These are phyloP conservation scores for Temnothorax curvispinosus DNA, from an alignment of 1,140 invertebrate genomes.

Conservation along the genomic window DNA sequence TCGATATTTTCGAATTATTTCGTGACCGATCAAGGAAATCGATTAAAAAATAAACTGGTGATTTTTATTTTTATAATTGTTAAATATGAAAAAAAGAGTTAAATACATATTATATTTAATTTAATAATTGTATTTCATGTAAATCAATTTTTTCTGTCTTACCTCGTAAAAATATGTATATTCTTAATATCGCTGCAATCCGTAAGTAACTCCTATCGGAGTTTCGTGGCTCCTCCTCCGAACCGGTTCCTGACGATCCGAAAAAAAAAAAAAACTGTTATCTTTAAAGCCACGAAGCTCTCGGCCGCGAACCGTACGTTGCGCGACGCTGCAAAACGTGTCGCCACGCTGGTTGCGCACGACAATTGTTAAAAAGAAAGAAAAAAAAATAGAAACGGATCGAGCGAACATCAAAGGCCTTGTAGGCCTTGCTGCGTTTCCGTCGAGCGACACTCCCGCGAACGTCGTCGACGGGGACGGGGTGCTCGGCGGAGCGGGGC, in stretches of 20 bases:
- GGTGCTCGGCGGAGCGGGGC: neutral
- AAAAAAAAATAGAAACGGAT: neutral
- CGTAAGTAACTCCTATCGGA: conserved; percentile 2
- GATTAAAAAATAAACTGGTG: neutral
- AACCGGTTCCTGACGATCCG: conserved; percentile 20
- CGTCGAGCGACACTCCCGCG: neutral
- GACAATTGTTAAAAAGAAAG: neutral
- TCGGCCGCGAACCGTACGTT: neutral
- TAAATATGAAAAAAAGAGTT: neutral
- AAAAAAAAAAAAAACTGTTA: conserved; percentile 12
- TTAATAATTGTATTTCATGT: too few relatives aligned
- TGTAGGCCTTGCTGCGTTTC: neutral
- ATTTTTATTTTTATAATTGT: neutral
- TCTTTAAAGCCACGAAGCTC: conserved; percentile 19
- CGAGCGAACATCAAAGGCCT: too few relatives aligned
- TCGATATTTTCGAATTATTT: neutral
- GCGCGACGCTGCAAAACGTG: neutral
- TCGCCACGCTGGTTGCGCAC: conserved; percentile 15
- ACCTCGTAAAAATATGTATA: neutral
- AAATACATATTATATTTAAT: conserved; percentile 4
- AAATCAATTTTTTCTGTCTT: neutral
- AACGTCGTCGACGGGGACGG: neutral
- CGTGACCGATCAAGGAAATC: neutral
- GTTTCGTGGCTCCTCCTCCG: conserved; percentile 11
- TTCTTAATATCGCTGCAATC: conserved; percentile 3